Percentiles rank a stretch among this genome's conserved stretches.
Conservation (phyloP, 2,888 invertebrate species). For the Vannuccia rotundouncinata region DNA sequence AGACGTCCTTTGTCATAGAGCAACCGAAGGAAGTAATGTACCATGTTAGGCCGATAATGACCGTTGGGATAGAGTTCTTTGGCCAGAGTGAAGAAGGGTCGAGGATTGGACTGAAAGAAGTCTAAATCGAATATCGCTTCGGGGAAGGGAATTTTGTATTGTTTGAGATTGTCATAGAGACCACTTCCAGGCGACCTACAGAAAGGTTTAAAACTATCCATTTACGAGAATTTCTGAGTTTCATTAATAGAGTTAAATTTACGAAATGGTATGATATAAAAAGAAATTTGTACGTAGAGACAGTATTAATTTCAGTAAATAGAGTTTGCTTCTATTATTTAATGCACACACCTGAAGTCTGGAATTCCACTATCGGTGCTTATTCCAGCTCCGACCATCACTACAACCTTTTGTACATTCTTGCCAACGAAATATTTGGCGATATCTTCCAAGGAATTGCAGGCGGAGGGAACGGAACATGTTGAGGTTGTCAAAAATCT, state of each 20-base stretch:
- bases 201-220: not conserved
- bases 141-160: slow-evolving; percentile 57
- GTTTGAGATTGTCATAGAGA: slow-evolving; percentile 57
- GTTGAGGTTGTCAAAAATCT: not conserved
- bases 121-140: slow-evolving; percentile 58
- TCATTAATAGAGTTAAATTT: too few relatives aligned
- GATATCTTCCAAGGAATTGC: slow-evolving; percentile 42
- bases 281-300: too few relatives aligned
- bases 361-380: slow-evolving; percentile 59
- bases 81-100: slow-evolving; percentile 57
- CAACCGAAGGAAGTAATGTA: slow-evolving; percentile 56
- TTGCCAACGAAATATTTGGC: slow-evolving; percentile 45
- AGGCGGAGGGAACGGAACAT: not conserved
- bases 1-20: slow-evolving; percentile 55
- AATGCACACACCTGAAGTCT: slow-evolving; percentile 57
- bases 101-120: slow-evolving; percentile 55
- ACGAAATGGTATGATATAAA: too few relatives aligned
- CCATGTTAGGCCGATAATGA: slow-evolving; percentile 56
- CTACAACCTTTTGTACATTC: slow-evolving; percentile 52
- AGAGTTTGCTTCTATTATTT: too few relatives aligned
- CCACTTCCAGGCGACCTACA: slow-evolving; percentile 57
- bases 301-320: too few relatives aligned
- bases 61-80: slow-evolving; percentile 56
- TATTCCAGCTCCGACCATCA: slow-evolving; percentile 59
- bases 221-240: too few relatives aligned